These are phyloP conservation scores for Trichopoda pennipes DNA, from an alignment of 2,888 invertebrate genomes.

Conservation along the genomic window DNA sequence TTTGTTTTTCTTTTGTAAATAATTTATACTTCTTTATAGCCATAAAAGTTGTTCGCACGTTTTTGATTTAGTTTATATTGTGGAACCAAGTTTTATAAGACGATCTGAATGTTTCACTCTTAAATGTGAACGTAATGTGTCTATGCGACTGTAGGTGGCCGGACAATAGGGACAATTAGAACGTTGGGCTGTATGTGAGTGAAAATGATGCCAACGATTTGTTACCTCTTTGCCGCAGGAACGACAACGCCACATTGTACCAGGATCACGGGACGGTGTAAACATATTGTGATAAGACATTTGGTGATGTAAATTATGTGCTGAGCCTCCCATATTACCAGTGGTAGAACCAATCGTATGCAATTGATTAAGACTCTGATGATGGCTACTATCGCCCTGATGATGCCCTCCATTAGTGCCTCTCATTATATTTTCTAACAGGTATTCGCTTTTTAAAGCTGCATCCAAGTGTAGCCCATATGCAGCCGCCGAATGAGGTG, in stretches of 20 bases:
- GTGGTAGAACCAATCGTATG: conserved; percentile 71
- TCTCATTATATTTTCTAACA: conserved; percentile 76
- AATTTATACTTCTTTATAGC: conserved; percentile 57
- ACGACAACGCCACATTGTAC: conserved; percentile 90
- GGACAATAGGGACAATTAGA: conserved; percentile 92
- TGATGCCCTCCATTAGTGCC: conserved; percentile 71
- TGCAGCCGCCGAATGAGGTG: conserved; percentile 77
- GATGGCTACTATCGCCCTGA: conserved; percentile 68
- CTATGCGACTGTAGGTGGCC: conserved; percentile 92
- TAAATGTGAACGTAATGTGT: conserved; percentile 91
- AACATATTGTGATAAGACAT: conserved; percentile 93
- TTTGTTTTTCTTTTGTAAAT: conserved; percentile 32
- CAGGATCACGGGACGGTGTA: conserved; percentile 86
- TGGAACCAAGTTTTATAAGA: conserved; percentile 79
- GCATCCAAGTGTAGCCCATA: conserved; percentile 79
- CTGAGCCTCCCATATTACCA: conserved; percentile 69
- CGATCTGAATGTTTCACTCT: conserved; percentile 86
- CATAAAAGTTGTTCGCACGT: conserved; percentile 41
- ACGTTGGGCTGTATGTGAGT: conserved; percentile 90
- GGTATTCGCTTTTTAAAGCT: conserved; percentile 78
- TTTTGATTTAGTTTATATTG: conserved; percentile 74
- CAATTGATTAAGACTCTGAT: conserved; percentile 73
- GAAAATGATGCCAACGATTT: conserved; percentile 94
- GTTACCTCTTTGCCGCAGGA: conserved; percentile 92
- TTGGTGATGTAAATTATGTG: conserved; percentile 80